Evolutionary conservation across 2,888 invertebrate species (phyloP), one percentile per base, ranked within the genome.

Genomic region (Cataglyphis altisquamis): DNA sequence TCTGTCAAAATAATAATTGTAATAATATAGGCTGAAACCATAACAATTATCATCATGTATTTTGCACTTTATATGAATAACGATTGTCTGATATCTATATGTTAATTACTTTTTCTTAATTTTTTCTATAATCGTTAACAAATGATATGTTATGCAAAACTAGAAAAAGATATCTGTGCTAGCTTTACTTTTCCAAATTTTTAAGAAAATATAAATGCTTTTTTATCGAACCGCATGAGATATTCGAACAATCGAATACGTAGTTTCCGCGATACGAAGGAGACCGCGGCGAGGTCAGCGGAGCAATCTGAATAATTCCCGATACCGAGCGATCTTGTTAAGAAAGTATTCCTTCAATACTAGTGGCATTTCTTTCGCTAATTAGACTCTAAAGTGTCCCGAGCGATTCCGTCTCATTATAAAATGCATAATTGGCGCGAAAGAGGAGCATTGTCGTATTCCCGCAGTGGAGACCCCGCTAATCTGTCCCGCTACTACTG

Each of bases 311-410:
- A 88, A 91, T 90, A 89, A 90, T 91, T 88, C 80, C 82, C 90
- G 87, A 90, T 90, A 87, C 85, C 86, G 67, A 82, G 84, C 89
- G 89, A 93, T 93, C 92, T 92, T 89, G 92, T 93, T 92, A 91
- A 90, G 90, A 91, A 92, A 93, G 91, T 90, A 92, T 90, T 91
- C 90, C 88, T 86, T 52, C 52, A 52, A 8, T 81, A 83, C 45
- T 82, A 84, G 85, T 77, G 75, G 87, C 89, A 88, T 90, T 91
- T 88, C 88, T 89, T 86, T 86, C 89, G 80, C 89, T 92, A 93
- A 93, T 93, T 91, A 91, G 89, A 91, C 88, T 89, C 72, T 86
- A 89, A 87, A 92, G 90, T 89, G 89, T 90, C 91, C 82, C 86
- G 84, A 67, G 74, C 52, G 52, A 83, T 48, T 75, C 84, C 74